A percentile compares a stretch with the other conserved stretches of the same genome.
These are phyloP conservation scores for Pterostichus madidus DNA, from an alignment of 2,888 invertebrate species.

Conservation along the genomic window DNA sequence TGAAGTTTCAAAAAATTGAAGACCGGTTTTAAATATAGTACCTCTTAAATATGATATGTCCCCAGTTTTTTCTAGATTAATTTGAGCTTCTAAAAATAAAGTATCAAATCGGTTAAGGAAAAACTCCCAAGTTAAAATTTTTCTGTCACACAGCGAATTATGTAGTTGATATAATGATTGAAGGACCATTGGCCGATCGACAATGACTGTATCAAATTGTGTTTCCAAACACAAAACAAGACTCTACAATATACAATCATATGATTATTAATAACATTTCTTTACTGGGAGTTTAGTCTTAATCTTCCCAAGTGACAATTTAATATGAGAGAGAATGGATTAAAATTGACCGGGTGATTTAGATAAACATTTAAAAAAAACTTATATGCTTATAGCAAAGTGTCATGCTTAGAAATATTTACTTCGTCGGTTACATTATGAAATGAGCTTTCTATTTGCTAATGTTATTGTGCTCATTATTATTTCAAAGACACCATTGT, in stretches of 20 bases:
- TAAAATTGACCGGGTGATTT: too few species aligned
- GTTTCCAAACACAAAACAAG: conserved; percentile 92
- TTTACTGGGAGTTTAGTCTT: neutral
- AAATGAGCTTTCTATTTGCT: too few species aligned
- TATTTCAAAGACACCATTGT: too few species aligned
- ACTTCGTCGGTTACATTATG: too few species aligned
- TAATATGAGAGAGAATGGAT: too few species aligned
- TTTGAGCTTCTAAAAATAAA: conserved; percentile 96
- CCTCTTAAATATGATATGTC: conserved; percentile 92
- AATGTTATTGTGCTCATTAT: neutral
- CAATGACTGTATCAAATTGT: conserved; percentile 98
- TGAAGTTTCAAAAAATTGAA: too few species aligned
- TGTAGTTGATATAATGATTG: conserved; percentile 97
- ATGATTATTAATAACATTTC: neutral
- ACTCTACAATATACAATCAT: conserved; percentile 46
- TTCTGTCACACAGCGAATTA: conserved; percentile 93
- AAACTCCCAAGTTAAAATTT: conserved; percentile 97
- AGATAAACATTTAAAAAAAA: too few species aligned
- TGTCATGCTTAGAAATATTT: too few species aligned
- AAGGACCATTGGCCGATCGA: conserved; percentile 97
- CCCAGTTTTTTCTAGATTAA: conserved; percentile 90
- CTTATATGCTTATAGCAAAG: too few species aligned
- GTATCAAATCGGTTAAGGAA: conserved; percentile 98
- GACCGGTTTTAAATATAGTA: conserved; percentile 73
- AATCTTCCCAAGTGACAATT: neutral